Evolutionary conservation across 2,797 vertebrate species (phyloP).

Genomic region (Parotocinclus haroldoi): DNA sequence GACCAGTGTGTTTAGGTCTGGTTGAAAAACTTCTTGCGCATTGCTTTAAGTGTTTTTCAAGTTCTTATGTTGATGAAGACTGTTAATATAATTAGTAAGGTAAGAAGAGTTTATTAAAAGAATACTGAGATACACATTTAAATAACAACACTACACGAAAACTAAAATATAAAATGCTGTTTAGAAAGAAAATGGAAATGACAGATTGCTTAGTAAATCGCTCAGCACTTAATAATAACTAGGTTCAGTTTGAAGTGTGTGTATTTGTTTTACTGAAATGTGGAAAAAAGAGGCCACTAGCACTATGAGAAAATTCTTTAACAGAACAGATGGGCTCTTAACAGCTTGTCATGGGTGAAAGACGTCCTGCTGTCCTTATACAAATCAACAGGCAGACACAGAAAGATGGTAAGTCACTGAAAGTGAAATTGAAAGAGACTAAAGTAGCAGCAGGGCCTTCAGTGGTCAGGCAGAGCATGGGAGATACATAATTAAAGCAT

Average conservation of each 20-base stretch:
- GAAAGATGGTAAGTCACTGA: conserved; percentile 7
- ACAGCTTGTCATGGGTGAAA: conserved; percentile 30
- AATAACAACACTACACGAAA: not conserved
- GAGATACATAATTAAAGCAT: conserved; percentile 4
- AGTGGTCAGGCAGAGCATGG: conserved; percentile 11
- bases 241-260: not conserved
- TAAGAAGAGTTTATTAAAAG: not conserved
- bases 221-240: conserved; percentile 1
- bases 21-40: too few relatives aligned
- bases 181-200: not conserved
- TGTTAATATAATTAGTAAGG: not conserved
- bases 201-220: conserved; percentile 3
- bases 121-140: not conserved
- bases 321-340: conserved; percentile 29
- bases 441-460: conserved; percentile 1
- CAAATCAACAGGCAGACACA: not conserved
- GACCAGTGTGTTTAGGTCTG: too few relatives aligned
- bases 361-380: conserved; percentile 25
- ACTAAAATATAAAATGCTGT: not conserved
- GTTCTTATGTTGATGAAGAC: not conserved
- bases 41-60: too few relatives aligned
- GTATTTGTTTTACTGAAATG: conserved; percentile 23
- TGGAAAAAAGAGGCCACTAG: conserved; percentile 13
- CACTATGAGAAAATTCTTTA: conserved; percentile 32
- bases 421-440: not conserved